Conservation (phyloP, 2,888 invertebrate species). For the Ormyrus nitidulus region DNA sequence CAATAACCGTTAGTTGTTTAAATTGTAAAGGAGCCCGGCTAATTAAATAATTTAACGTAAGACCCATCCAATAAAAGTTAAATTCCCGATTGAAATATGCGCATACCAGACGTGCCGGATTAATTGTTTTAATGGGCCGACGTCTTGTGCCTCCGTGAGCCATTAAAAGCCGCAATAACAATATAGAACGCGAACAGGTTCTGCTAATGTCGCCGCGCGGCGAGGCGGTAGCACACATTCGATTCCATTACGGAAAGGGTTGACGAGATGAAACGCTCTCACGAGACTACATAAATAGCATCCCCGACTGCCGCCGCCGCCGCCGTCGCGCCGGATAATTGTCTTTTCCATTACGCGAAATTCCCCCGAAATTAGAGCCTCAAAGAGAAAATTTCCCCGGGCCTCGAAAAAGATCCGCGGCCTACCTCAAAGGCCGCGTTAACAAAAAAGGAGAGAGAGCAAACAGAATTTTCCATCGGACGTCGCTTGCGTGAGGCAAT, state of each 20-base stretch:
- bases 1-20: conserved; percentile 7
- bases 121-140: conserved; percentile 54
- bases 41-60: conserved; percentile 43
- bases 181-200: conserved; percentile 65
- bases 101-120: conserved; percentile 53
- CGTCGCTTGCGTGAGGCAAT: conserved; percentile 27
- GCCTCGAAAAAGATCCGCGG: too few relatives aligned
- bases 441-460: not conserved
- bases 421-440: too few relatives aligned
- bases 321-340: not conserved
- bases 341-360: not conserved
- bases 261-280: conserved; percentile 61
- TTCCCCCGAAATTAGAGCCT: too few relatives aligned
- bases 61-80: not conserved
- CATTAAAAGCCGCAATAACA: conserved; percentile 67
- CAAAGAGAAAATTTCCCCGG: too few relatives aligned
- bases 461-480: conserved; percentile 32
- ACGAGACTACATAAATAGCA: conserved; percentile 62
- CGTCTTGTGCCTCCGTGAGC: conserved; percentile 58
- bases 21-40: conserved; percentile 22
- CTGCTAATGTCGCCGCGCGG: conserved; percentile 71
- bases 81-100: conserved; percentile 49
- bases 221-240: conserved; percentile 69
- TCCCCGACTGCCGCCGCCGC: conserved; percentile 54
- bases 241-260: conserved; percentile 71